Percentiles rank a stretch among this genome's conserved stretches.
Evolutionary conservation across 2,888 invertebrate genomes (phyloP).

Genomic region (Anaspis maculata): DNA sequence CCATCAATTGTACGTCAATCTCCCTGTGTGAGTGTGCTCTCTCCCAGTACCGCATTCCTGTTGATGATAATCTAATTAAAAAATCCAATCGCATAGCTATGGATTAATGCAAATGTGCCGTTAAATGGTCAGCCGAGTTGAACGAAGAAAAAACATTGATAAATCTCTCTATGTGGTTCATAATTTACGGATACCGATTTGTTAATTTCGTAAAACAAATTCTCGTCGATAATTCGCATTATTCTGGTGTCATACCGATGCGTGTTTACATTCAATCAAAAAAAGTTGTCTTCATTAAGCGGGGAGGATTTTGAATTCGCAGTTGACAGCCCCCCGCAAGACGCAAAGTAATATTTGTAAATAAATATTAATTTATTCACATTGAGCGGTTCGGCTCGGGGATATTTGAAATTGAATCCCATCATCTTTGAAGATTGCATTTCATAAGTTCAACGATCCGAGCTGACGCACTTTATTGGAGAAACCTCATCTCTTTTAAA

Average conservation of each 20-base stretch:
- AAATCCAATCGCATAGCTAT: not conserved
- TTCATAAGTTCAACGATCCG: conserved; percentile 24
- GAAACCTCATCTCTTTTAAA: conserved; percentile 23
- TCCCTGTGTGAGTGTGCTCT: conserved; percentile 4
- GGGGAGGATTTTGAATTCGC: conserved; percentile 1
- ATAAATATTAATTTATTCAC: conserved; percentile 26
- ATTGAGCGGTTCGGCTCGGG: conserved; percentile 19
- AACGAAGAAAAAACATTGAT: not conserved
- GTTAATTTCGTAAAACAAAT: not conserved
- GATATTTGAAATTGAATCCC: conserved; percentile 27
- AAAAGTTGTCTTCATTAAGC: conserved; percentile 5
- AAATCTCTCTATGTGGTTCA: not conserved
- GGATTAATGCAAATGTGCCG: not conserved
- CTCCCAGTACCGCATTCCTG: not conserved
- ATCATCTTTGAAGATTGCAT: conserved; percentile 27
- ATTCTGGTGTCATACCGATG: too few relatives aligned
- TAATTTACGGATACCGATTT: too few relatives aligned
- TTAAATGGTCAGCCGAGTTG: too few relatives aligned
- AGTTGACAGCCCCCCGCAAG: conserved; percentile 8
- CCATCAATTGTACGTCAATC: conserved; percentile 14
- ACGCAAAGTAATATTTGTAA: conserved; percentile 13
- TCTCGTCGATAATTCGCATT: too few relatives aligned
- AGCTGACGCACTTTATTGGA: conserved; percentile 22
- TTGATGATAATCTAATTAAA: not conserved
- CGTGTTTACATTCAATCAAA: conserved; percentile 14